phyloP scores from a whole-genome alignment of 2,888 invertebrate genomes.

The Holacanthella duospinosa region DNA sequence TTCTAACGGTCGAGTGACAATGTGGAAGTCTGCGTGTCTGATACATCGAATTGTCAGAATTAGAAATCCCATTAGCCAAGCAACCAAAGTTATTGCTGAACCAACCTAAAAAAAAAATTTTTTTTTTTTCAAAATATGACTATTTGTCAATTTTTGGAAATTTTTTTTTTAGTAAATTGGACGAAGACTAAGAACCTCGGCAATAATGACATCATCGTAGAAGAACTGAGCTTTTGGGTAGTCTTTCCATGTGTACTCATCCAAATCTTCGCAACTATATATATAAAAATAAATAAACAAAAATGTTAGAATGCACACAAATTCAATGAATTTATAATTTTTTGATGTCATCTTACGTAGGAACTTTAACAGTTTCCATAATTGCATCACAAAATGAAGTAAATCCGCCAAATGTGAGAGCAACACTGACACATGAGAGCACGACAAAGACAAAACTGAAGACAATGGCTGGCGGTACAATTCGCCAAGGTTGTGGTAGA shows the following conservation, averaged over 20 bases:
- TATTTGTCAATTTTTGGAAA: no score
- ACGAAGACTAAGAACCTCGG: no score
- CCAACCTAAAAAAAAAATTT: constrained; percentile 24
- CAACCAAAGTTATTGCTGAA: constrained; percentile 29
- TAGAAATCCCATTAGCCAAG: constrained; percentile 32
- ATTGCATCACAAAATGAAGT: constrained; percentile 31
- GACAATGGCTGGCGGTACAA: constrained; percentile 35
- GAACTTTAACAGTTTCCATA: constrained; percentile 26
- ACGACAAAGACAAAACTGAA: constrained; percentile 34
- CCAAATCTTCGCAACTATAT: constrained; percentile 33
- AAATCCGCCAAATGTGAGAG: constrained; percentile 32
- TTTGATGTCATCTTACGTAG: constrained; percentile 16
- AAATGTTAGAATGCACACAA: no score
- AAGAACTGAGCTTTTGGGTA: constrained; percentile 28
- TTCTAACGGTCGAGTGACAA: constrained; percentile 7
- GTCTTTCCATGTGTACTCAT: constrained; percentile 26
- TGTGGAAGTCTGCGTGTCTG: constrained; percentile 33
- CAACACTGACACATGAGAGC: constrained; percentile 30
- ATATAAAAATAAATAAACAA: neutral
- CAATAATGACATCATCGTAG: constrained; percentile 35
- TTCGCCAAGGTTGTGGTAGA: constrained; percentile 36
- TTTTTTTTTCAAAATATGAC: no score
- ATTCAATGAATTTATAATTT: neutral
- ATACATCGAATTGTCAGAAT: constrained; percentile 31
- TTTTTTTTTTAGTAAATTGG: no score